Base-by-base conservation (phyloP, 2,888 invertebrate genomes). In the Meandrusa payeni region DNA sequence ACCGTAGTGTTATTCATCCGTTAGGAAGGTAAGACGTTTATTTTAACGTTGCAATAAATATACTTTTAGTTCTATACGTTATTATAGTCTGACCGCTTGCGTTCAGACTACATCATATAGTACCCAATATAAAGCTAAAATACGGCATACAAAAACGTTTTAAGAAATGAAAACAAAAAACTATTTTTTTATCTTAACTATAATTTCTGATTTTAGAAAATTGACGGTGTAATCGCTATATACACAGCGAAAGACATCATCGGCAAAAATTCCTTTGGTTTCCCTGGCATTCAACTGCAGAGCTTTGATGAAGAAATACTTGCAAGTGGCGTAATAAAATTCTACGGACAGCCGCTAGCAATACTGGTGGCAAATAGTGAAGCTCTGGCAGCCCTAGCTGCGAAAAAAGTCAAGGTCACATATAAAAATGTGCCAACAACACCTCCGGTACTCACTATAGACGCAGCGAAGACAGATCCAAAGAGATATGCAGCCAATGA, bases 311-410 rank as follows among this genome's bases (percentile, higher is more conserved):
- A 90, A 61, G 83, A 89, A 53, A 77, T 90, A 28, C 75, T 91
- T 13, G 91, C 89, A 10, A 85, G 83, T 22, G 80, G 76, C 1
- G 65, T 79, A 9, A 89, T 94, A 0, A 68, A 81, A 40, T 93
- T 88, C 61, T 90, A 90, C 47, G 92, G 93, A 0, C 94, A 94
- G 64, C 90, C 93, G 0, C 69, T 94, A 4, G 94, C 93, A 0
- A 80, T 94, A 7, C 76, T 94, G 0, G 90, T 92, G 0, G 94
- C 94, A 1, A 77, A 67, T n/a, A 83, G 77, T 1, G 86, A 90
- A 48, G 73, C 76, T 3, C 52, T 89, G 3, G 93, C 93, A 0
- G 78, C 82, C 5, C 63, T 75, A 34, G 91, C 90, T 0, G 91
- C 91, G 0, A 79, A 85, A 38, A 71, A 86, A 59, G 91, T 93